A percentile compares a stretch with the other conserved stretches of the same genome.
Evolutionary conservation across 2,113 vertebrate species (phyloP).

Genomic region (Pseudonaja textilis): DNA sequence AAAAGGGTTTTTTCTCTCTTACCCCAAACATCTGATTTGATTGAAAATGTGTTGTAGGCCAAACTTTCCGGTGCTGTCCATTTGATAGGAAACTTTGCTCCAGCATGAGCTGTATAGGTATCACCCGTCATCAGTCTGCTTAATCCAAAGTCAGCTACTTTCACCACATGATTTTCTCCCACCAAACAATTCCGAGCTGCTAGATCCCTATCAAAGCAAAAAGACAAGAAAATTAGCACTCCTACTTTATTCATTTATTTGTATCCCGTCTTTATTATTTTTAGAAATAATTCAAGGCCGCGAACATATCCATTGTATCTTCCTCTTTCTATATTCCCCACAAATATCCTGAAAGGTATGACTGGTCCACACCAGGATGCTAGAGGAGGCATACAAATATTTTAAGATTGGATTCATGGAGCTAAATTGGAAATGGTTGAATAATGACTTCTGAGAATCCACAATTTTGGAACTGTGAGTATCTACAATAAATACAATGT

Average conservation of each 20-base stretch:
- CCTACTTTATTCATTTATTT: background rate
- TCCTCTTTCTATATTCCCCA: background rate
- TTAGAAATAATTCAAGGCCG: background rate
- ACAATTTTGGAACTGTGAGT: background rate
- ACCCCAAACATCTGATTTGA: constrained; percentile 99
- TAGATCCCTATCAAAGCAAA: constrained; percentile 80
- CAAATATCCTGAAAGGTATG: background rate
- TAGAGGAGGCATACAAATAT: background rate
- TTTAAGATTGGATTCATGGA: background rate
- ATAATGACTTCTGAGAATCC: background rate
- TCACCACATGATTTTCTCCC: constrained; percentile 96
- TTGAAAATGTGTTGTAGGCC: constrained; percentile 98
- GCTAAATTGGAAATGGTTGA: background rate
- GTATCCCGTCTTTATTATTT: background rate
- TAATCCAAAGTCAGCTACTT: constrained; percentile 96
- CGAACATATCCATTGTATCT: background rate
- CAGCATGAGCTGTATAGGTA: constrained; percentile 98
- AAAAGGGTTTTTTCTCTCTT: constrained; percentile 47
- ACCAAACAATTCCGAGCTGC: constrained; percentile 97
- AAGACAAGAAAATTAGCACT: background rate
- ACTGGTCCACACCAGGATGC: background rate
- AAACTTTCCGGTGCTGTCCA: constrained; percentile 98
- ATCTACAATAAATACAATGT: background rate
- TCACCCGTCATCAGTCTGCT: constrained; percentile 97
- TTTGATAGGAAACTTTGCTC: constrained; percentile 98